Conservation (phyloP, 2,888 invertebrate genomes). For the Sphinx pinastri region DNA sequence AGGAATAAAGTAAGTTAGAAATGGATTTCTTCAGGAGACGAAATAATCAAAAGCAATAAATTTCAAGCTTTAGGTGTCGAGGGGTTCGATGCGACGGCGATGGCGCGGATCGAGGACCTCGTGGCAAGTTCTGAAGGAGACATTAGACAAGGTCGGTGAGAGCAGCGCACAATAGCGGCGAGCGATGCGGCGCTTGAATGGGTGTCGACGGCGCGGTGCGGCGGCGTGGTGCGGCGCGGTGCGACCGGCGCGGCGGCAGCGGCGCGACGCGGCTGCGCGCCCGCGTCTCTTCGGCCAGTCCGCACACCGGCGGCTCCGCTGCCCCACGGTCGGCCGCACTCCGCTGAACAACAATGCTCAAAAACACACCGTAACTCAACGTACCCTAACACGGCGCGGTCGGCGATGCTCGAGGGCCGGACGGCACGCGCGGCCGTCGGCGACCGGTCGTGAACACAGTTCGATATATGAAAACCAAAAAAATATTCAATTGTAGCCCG, state of each 20-base stretch:
- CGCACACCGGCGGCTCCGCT: conserved; percentile 84
- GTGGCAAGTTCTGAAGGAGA: conserved; percentile 50
- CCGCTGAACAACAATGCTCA: conserved; percentile 82
- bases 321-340: conserved; percentile 83
- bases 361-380: conserved; percentile 76
- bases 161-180: conserved; percentile 44
- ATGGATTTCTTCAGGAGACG: not conserved
- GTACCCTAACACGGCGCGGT: conserved; percentile 66
- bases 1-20: not conserved
- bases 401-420: conserved; percentile 76
- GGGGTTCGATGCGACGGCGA: conserved; percentile 33
- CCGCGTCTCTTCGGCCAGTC: conserved; percentile 73
- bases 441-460: conserved; percentile 73
- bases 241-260: conserved; percentile 46
- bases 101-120: conserved; percentile 47
- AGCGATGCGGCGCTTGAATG: conserved; percentile 50
- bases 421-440: conserved; percentile 77
- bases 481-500: conserved; percentile 69
- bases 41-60: conserved; percentile 7
- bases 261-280: conserved; percentile 57
- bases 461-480: conserved; percentile 77
- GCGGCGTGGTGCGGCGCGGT: conserved; percentile 44
- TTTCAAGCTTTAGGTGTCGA: conserved; percentile 3
- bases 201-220: conserved; percentile 44
- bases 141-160: conserved; percentile 54